Conservation (phyloP, 2,113 vertebrate genomes). For the Pipra filicauda region DNA sequence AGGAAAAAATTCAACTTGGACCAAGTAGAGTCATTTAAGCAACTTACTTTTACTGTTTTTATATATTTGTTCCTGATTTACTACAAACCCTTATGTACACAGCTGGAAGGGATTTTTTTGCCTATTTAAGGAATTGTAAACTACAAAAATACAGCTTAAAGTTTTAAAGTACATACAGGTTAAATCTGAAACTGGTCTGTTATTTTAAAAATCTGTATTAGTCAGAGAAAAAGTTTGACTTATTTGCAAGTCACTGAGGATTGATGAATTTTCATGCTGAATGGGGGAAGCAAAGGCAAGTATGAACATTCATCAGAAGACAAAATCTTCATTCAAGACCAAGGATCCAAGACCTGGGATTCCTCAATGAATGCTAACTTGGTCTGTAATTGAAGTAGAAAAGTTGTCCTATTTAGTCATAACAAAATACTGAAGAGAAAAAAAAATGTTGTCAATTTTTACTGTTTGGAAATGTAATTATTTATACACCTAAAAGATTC, state of each 20-base stretch:
- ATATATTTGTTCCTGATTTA: neutral
- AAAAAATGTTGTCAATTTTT: neutral
- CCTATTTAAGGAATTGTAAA: neutral
- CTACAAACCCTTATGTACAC: neutral
- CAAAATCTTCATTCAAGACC: neutral
- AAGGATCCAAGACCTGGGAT: neutral
- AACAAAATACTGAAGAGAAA: neutral
- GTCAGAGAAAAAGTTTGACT: neutral
- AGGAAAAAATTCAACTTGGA: neutral
- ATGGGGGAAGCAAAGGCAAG: fast-evolving
- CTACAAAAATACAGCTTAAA: neutral
- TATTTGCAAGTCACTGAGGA: neutral
- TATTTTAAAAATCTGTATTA: neutral
- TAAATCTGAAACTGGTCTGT: neutral
- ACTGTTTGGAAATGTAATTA: neutral
- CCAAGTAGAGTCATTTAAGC: neutral
- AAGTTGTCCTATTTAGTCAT: neutral
- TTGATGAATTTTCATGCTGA: neutral
- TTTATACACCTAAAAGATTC: neutral
- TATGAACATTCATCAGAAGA: neutral
- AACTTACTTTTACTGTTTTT: neutral
- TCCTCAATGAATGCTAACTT: neutral
- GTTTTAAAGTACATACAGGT: neutral
- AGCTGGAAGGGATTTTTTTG: neutral
- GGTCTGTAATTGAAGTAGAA: neutral